Conservation (phyloP, 2,113 vertebrate genomes). For the Esox niger region DNA sequence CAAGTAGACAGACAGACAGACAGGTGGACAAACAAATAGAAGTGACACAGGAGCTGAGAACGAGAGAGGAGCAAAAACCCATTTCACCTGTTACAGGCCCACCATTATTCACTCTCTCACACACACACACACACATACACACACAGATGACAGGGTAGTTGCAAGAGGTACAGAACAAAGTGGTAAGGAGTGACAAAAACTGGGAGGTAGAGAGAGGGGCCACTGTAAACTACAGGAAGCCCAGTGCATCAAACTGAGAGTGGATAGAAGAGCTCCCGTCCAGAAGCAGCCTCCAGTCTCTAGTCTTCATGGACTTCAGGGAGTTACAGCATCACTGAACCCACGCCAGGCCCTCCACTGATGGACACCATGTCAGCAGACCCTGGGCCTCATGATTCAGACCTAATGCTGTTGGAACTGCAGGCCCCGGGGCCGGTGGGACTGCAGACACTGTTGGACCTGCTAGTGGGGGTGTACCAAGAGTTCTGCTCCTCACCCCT, state of each 20-base stretch:
- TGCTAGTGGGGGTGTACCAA: conserved; percentile 82
- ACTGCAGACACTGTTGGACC: conserved; percentile 81
- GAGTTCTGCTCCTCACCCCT: conserved; percentile 75
- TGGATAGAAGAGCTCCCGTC: neutral
- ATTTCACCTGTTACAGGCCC: neutral
- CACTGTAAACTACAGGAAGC: conserved; percentile 6
- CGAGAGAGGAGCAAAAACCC: conserved; percentile 1
- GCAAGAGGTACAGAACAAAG: neutral
- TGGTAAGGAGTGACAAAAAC: conserved; percentile 4
- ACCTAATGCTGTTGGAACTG: conserved; percentile 46
- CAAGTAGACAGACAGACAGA: neutral
- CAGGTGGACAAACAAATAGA: neutral
- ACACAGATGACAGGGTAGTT: neutral
- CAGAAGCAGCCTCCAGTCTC: neutral
- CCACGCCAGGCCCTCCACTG: neutral
- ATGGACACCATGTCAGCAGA: conserved; percentile 55
- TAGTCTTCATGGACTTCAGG: conserved; percentile 34
- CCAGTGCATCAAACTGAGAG: neutral
- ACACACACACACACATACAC: neutral
- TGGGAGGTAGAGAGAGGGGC: neutral
- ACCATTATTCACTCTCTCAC: neutral
- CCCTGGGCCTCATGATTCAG: conserved; percentile 33
- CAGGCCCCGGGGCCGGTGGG: conserved; percentile 63
- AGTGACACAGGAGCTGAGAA: neutral
- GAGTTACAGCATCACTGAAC: conserved; percentile 25